Conservation (phyloP, 2,797 vertebrate genomes). For the Muraenolepis orangiensis region DNA sequence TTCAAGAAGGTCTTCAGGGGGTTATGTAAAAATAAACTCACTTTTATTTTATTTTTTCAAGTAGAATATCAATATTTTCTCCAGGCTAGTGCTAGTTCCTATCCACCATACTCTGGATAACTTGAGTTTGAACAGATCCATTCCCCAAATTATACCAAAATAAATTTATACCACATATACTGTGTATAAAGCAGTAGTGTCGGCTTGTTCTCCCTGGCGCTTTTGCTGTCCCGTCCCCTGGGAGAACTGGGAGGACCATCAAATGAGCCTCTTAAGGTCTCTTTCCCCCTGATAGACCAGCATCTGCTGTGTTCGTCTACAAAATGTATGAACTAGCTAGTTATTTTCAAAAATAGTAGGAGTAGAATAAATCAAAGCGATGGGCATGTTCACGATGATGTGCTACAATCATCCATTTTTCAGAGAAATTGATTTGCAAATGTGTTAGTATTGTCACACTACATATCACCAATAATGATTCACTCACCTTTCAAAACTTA, state of each 20-base stretch:
- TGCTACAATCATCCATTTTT: neutral
- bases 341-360: constrained; percentile 2
- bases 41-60: too few species aligned
- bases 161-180: neutral
- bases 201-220: neutral
- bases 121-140: neutral
- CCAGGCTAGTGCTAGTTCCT: neutral
- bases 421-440: neutral
- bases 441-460: neutral
- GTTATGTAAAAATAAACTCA: neutral
- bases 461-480: neutral
- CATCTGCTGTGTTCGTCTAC: neutral
- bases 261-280: neutral
- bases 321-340: neutral
- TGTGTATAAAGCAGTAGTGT: neutral
- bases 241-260: neutral
- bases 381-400: too few species aligned
- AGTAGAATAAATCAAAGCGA: too few species aligned
- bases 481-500: neutral
- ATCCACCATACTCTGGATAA: neutral
- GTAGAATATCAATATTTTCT: neutral
- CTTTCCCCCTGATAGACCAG: neutral
- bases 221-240: neutral
- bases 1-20: neutral
- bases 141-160: neutral